A percentile compares a stretch with the other conserved stretches of the same genome.
Evolutionary conservation across 2,113 vertebrate genomes (phyloP).

Genomic region (Pelobates fuscus): DNA sequence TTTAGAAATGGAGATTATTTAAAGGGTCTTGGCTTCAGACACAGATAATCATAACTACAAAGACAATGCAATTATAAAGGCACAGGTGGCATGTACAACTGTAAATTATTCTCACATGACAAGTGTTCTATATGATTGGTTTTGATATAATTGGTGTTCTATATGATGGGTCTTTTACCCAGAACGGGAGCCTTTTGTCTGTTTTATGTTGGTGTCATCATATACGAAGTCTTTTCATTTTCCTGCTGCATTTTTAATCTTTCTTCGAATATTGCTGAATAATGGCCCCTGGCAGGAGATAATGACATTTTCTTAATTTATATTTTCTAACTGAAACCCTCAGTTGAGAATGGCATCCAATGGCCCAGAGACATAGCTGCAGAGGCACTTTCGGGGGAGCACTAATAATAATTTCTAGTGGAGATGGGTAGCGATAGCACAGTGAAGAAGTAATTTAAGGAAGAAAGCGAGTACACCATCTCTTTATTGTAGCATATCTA

Average conservation of each 20-base stretch:
- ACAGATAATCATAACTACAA: no score
- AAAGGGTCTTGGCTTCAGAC: no score
- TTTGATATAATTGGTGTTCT: no score
- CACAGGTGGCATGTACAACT: no score
- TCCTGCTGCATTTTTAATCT: constrained; percentile 74
- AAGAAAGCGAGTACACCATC: constrained; percentile 73
- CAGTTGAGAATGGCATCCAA: constrained; percentile 73
- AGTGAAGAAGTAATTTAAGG: constrained; percentile 81
- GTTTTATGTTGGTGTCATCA: constrained; percentile 59
- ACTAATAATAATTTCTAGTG: constrained; percentile 66
- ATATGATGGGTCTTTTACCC: no score
- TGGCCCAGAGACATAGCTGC: constrained; percentile 70
- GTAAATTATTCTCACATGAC: no score
- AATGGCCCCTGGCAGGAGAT: constrained; percentile 78
- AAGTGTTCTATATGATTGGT: no score
- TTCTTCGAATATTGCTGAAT: constrained; percentile 74
- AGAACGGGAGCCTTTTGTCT: constrained; percentile 54
- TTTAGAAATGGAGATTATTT: no score
- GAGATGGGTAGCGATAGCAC: constrained; percentile 72
- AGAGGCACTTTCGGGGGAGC: constrained; percentile 73
- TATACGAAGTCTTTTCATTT: constrained; percentile 65
- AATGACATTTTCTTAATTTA: constrained; percentile 86
- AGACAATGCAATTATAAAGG: no score
- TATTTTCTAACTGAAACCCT: constrained; percentile 76
- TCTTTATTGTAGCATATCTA: constrained; percentile 85